Percentiles rank a stretch among this genome's conserved stretches.
phyloP scores from a whole-genome alignment of 2,797 vertebrate species.

The Distichodus sexfasciatus region DNA sequence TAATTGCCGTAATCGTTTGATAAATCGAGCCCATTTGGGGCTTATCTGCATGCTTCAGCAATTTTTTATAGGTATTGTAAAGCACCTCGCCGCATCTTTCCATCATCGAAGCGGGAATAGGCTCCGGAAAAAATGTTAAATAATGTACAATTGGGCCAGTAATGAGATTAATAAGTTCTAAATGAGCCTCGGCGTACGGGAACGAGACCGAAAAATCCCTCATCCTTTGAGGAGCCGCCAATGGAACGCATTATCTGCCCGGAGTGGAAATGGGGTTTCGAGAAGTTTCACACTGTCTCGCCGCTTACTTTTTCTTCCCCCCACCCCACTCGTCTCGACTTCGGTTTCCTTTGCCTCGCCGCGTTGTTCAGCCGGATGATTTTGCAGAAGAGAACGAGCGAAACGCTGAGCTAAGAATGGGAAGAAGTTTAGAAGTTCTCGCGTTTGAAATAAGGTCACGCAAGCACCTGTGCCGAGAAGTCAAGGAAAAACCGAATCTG shows the following conservation, averaged over 20 bases:
- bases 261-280: constrained; percentile 68
- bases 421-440: constrained; percentile 22
- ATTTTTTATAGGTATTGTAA: constrained; percentile 68
- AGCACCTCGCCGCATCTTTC: constrained; percentile 60
- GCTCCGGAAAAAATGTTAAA: constrained; percentile 68
- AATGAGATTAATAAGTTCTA: constrained; percentile 77
- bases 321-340: constrained; percentile 34
- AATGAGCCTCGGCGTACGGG: constrained; percentile 67
- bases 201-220: constrained; percentile 69
- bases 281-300: constrained; percentile 57
- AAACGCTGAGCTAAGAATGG: constrained; percentile 18
- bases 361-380: constrained; percentile 54
- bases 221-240: constrained; percentile 67
- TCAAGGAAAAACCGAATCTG: constrained; percentile 14
- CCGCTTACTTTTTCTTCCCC: constrained; percentile 50
- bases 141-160: constrained; percentile 75
- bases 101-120: constrained; percentile 54
- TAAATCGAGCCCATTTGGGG: constrained; percentile 72
- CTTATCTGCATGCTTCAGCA: constrained; percentile 71
- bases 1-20: constrained; percentile 76
- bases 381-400: constrained; percentile 12
- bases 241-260: constrained; percentile 68
- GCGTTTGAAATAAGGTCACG: constrained; percentile 39
- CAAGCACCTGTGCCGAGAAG: constrained; percentile 34
- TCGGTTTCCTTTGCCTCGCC: constrained; percentile 50